Evolutionary conservation across 1,140 invertebrate genomes (phyloP).

Genomic region (Brachionus manjavacas): DNA sequence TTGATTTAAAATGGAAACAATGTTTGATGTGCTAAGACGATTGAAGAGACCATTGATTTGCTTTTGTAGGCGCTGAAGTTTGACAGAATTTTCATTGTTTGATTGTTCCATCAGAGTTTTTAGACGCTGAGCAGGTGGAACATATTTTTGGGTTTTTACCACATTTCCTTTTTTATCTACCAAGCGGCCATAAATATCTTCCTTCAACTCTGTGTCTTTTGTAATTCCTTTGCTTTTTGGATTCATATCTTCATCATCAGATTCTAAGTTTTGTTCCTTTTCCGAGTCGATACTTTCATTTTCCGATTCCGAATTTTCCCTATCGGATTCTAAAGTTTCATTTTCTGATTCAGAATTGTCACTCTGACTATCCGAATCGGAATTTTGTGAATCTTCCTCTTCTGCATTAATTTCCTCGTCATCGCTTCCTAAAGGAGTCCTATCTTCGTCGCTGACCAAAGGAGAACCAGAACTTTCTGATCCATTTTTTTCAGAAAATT

Average conservation of each 20-base stretch:
- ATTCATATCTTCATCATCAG: constrained; percentile 43
- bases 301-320: background rate
- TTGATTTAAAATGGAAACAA: constrained; percentile 71
- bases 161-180: constrained; percentile 73
- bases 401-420: constrained; percentile 16
- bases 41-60: constrained; percentile 82
- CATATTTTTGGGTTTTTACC: constrained; percentile 63
- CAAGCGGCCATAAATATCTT: constrained; percentile 88
- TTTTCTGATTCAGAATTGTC: background rate
- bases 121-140: constrained; percentile 73
- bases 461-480: background rate
- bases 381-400: constrained; percentile 23
- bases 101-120: constrained; percentile 52
- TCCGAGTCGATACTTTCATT: background rate
- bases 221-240: constrained; percentile 44
- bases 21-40: constrained; percentile 78
- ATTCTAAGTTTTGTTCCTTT: constrained; percentile 12
- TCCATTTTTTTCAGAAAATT: background rate
- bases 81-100: constrained; percentile 61
- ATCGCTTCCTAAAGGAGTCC: background rate
- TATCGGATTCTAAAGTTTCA: background rate
- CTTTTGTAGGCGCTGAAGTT: constrained; percentile 65
- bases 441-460: background rate
- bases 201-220: constrained; percentile 62
- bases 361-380: constrained; percentile 37